Evolutionary conservation across 2,888 invertebrate genomes (phyloP).

Genomic region (Andrena haemorrhoa): DNA sequence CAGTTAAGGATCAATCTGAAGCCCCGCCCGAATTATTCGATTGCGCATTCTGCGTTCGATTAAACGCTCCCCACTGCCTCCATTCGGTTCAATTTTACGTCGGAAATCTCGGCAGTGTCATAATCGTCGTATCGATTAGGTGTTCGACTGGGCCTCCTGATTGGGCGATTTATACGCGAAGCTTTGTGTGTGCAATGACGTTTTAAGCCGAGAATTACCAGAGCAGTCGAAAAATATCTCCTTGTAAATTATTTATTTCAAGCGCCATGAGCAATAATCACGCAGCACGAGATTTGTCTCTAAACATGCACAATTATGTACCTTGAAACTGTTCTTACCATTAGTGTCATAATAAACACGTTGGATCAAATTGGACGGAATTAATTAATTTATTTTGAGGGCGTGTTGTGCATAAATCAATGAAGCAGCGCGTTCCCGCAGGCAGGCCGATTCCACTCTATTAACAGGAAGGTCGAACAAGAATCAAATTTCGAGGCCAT

Average conservation of each 20-base stretch:
- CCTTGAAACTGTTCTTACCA: not conserved
- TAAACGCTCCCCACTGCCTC: conserved; percentile 4
- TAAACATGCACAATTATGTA: not conserved
- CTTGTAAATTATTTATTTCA: no score
- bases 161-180: not conserved
- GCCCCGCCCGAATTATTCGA: conserved; percentile 33
- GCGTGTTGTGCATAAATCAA: conserved; percentile 17
- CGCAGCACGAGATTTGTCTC: not conserved
- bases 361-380: not conserved
- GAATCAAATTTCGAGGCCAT: conserved; percentile 41
- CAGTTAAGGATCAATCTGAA: conserved; percentile 25
- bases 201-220: no score
- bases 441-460: conserved; percentile 4
- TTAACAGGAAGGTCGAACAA: conserved; percentile 26
- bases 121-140: conserved; percentile 36
- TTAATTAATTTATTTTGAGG: conserved; percentile 28
- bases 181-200: no score
- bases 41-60: conserved; percentile 9
- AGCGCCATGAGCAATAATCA: no score
- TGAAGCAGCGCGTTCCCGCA: not conserved
- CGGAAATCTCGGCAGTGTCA: conserved; percentile 22
- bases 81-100: conserved; percentile 34
- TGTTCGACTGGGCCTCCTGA: conserved; percentile 20
- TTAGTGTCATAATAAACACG: not conserved
- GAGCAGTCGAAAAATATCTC: no score